phyloP scores from a whole-genome alignment of 2,113 vertebrate species.

The Platichthys stellatus region DNA sequence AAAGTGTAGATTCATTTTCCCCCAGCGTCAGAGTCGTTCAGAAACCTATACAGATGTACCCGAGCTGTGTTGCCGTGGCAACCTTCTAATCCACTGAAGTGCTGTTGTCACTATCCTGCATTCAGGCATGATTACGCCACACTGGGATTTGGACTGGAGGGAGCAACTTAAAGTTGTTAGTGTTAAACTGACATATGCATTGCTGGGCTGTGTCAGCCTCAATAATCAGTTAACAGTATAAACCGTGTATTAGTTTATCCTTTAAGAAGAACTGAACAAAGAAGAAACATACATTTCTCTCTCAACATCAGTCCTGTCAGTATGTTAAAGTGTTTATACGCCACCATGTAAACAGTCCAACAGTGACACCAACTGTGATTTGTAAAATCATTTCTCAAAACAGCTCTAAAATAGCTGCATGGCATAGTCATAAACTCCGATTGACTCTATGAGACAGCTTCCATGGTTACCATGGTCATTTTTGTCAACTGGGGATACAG shows the following conservation, averaged over 20 bases:
- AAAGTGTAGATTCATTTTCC: conserved; percentile 52
- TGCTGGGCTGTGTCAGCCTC: conserved; percentile 37
- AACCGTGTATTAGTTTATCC: background rate
- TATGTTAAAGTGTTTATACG: background rate
- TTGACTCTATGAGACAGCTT: conserved; percentile 25
- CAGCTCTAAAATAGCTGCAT: conserved; percentile 28
- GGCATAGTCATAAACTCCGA: conserved; percentile 41
- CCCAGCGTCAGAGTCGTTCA: conserved; percentile 35
- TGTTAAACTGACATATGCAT: conserved; percentile 54
- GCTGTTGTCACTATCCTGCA: conserved; percentile 70
- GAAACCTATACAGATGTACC: conserved; percentile 78
- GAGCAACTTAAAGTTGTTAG: conserved; percentile 61
- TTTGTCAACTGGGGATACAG: conserved; percentile 6
- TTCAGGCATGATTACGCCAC: conserved; percentile 69
- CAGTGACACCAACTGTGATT: background rate
- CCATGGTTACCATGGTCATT: conserved; percentile 5
- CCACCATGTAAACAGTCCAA: background rate
- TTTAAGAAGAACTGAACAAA: background rate
- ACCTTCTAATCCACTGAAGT: conserved; percentile 78
- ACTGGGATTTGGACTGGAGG: conserved; percentile 68
- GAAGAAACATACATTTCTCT: background rate
- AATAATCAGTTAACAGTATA: background rate
- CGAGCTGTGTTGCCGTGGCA: conserved; percentile 72
- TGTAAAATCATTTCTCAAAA: conserved; percentile 12
- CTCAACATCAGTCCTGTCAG: background rate